Evolutionary conservation across 53 echinoderm and acorn worm species (phyloP), one percentile per base, ranked within the genome.

Genomic region (Antedon mediterranea): DNA sequence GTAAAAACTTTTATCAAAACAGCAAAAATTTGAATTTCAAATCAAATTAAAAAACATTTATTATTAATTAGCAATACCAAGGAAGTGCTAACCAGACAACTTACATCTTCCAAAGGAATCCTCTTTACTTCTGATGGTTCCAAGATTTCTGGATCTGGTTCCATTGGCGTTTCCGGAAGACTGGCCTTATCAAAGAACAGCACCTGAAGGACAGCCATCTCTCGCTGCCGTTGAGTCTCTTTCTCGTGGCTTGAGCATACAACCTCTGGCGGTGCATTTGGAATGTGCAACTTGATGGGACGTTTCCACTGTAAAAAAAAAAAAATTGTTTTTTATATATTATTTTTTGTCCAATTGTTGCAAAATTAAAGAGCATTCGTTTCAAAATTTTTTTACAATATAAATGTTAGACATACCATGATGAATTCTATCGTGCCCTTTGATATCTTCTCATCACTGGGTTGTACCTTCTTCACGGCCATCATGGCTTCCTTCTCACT

Each of bases 101-200:
- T 92, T 80, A 97, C 97, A 72, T 97, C 97, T 81, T 97, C 92
- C 32, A 92, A 78, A 0, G 97, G 97, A 26, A 97, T 97, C 13
- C 76, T 78, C 31, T 80, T 88, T 30, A 86, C 86, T 32, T 89
- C 88, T 30, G 81, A 74, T 27, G 84, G 86, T 34, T 89, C 84
- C 34, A 88, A 81, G 7, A 90, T 71, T 72, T 97, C 92, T 4
- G 89, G 83, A 71, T 97, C 97, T 0, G 97, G 97, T 77, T 94
- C 91, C 79, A 88, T 88, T 43, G 89, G 97, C 28, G 87, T 89
- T 23, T 88, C 80, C 0, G 92, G 97, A 33, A 91, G 82, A 82
- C 86, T 89, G 27, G 77, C 83, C 75, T 87, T 87, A 30, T 87
- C 89, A 78, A 97, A 97, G 79, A 88, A 97, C 76, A 97, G 83